Conservation (phyloP, 2,797 vertebrate genomes). For the Tenualosa ilisha region DNA sequence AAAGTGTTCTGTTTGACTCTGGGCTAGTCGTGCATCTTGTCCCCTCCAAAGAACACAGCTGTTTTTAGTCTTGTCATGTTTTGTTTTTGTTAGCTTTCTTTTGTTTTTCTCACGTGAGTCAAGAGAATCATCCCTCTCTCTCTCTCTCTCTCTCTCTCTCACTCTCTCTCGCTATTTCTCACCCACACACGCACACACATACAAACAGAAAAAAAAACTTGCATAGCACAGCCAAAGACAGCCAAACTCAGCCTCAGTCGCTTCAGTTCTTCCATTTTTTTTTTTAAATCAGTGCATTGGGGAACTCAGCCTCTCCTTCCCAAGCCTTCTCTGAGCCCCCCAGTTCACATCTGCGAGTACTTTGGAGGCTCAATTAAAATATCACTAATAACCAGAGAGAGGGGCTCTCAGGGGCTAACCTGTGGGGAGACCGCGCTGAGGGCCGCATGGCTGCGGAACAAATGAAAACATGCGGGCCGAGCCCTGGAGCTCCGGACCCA, state of each 20-base stretch:
- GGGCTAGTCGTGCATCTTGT: background rate
- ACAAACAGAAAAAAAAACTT: background rate
- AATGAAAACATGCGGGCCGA: constrained; percentile 38
- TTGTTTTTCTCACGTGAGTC: constrained; percentile 27
- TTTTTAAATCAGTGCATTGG: background rate
- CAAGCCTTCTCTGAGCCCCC: constrained; percentile 20
- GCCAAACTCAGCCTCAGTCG: background rate
- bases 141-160: background rate
- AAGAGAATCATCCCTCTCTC: constrained; percentile 33
- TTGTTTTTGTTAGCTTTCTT: constrained; percentile 45
- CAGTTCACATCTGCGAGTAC: constrained; percentile 57
- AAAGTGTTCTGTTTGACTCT: background rate
- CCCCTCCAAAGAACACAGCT: background rate
- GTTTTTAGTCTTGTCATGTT: background rate
- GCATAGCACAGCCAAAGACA: background rate
- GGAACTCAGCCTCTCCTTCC: background rate
- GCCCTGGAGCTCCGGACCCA: constrained; percentile 28
- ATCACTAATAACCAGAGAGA: constrained; percentile 51
- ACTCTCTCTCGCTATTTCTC: no score
- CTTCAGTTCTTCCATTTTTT: background rate
- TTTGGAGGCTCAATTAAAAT: constrained; percentile 54
- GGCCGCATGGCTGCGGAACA: constrained; percentile 40
- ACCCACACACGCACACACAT: constrained; percentile 24
- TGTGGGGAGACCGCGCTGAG: constrained; percentile 39
- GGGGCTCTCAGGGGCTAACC: constrained; percentile 27